A percentile compares a stretch with the other conserved stretches of the same genome.
These are phyloP conservation scores for Condylura cristata DNA, from an alignment of 2,113 vertebrate species.

Conservation along the genomic window DNA sequence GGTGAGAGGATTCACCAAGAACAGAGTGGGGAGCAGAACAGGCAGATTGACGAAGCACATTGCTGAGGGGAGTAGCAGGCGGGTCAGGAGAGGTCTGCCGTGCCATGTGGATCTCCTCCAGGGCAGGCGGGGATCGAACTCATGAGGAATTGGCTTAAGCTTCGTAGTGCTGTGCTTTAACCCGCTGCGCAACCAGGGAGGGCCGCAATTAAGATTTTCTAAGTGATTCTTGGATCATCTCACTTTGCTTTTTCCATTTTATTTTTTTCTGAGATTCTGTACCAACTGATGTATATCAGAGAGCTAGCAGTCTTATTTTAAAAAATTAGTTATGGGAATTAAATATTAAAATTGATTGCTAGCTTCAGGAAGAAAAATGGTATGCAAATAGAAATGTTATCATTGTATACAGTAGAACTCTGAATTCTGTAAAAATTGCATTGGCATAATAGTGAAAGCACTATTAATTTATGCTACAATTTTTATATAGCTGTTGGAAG, in stretches of 20 bases:
- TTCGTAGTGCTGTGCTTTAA: too few relatives aligned
- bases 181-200: too few relatives aligned
- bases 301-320: slow-evolving; percentile 9
- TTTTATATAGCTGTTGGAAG: slow-evolving; percentile 39
- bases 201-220: not conserved
- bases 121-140: too few relatives aligned
- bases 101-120: too few relatives aligned
- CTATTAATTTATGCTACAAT: not conserved
- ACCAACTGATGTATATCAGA: not conserved
- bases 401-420: not conserved
- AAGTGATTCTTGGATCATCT: slow-evolving; percentile 13
- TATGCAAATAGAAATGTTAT: slow-evolving; percentile 17
- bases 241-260: not conserved
- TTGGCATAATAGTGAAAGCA: not conserved
- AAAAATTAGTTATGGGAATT: not conserved
- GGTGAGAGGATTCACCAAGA: too few relatives aligned
- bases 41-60: too few relatives aligned
- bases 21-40: too few relatives aligned
- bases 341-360: slow-evolving; percentile 53
- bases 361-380: slow-evolving; percentile 11
- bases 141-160: too few relatives aligned
- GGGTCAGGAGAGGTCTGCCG: too few relatives aligned
- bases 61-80: too few relatives aligned
- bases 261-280: not conserved
- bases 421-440: slow-evolving; percentile 17